These are phyloP conservation scores for Oceanodroma leucorhoa DNA, from an alignment of 2,797 vertebrate genomes.

Conservation along the genomic window DNA sequence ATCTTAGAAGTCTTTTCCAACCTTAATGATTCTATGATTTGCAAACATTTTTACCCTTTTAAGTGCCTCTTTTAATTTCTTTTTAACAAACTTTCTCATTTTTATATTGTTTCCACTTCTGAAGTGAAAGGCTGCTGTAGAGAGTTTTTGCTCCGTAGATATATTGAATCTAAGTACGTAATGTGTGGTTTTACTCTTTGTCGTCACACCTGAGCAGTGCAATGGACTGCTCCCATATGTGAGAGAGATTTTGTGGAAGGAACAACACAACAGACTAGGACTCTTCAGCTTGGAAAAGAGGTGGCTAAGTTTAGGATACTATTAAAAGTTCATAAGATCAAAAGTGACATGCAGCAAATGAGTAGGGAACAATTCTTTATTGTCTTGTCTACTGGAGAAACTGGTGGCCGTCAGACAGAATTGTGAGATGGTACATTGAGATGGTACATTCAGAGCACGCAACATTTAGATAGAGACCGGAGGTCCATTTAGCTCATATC, in stretches of 20 bases:
- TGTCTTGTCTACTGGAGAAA: not conserved
- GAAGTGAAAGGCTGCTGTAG: not conserved
- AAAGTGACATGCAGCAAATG: not conserved
- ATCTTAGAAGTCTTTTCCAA: too few relatives aligned
- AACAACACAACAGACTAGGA: not conserved
- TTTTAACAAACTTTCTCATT: not conserved
- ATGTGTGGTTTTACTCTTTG: not conserved
- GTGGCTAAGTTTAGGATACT: not conserved
- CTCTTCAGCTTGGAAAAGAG: not conserved
- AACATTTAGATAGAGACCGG: not conserved
- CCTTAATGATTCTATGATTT: too few relatives aligned
- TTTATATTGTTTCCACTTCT: not conserved
- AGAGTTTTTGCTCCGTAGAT: not conserved
- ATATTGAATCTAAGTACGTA: not conserved
- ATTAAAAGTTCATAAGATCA: not conserved
- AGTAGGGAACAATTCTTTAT: not conserved
- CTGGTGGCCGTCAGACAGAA: not conserved
- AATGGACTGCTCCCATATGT: not conserved
- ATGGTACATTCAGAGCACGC: not conserved
- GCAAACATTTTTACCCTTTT: not conserved
- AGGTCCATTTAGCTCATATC: not conserved
- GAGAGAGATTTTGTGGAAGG: not conserved
- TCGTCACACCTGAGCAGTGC: not conserved
- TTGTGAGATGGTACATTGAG: not conserved
- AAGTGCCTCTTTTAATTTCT: not conserved